phyloP scores from a whole-genome alignment of 2,888 invertebrate genomes.

The Phrixothrix hirtus region DNA sequence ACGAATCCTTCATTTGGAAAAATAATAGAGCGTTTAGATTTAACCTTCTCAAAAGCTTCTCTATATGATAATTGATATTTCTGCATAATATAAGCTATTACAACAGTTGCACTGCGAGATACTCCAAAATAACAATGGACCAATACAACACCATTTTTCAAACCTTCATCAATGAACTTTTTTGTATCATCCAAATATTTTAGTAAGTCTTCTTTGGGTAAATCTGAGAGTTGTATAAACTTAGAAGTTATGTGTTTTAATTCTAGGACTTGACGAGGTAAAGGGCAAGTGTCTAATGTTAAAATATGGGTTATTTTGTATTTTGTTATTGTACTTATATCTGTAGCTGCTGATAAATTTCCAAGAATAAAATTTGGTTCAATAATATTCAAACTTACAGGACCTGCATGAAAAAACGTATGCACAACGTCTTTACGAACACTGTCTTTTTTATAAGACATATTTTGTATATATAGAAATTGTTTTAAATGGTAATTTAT shows the following conservation, averaged over 20 bases:
- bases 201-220: slow-evolving; percentile 82
- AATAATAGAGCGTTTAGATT: slow-evolving; percentile 71
- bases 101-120: slow-evolving; percentile 85
- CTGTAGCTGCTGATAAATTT: slow-evolving; percentile 79
- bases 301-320: slow-evolving; percentile 76
- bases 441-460: slow-evolving; percentile 6
- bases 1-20: slow-evolving; percentile 82
- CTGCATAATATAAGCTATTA: slow-evolving; percentile 87
- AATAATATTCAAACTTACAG: slow-evolving; percentile 62
- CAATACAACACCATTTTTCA: slow-evolving; percentile 69
- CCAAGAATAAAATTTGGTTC: slow-evolving; percentile 66
- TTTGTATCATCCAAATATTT: slow-evolving; percentile 77
- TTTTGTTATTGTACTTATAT: slow-evolving; percentile 67
- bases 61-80: slow-evolving; percentile 73
- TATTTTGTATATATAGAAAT: slow-evolving; percentile 4
- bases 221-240: slow-evolving; percentile 81
- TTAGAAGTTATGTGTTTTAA: slow-evolving; percentile 69
- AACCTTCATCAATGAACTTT: slow-evolving; percentile 73
- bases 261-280: slow-evolving; percentile 74
- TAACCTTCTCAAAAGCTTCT: slow-evolving; percentile 72
- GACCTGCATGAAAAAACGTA: slow-evolving; percentile 61
- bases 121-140: slow-evolving; percentile 93
- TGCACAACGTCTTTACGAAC: slow-evolving; percentile 41
- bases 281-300: slow-evolving; percentile 82
- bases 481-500: neutral